Evolutionary conservation across 2,797 vertebrate genomes (phyloP), one percentile per base, ranked within the genome.

Genomic region (Smutsia gigantea): DNA sequence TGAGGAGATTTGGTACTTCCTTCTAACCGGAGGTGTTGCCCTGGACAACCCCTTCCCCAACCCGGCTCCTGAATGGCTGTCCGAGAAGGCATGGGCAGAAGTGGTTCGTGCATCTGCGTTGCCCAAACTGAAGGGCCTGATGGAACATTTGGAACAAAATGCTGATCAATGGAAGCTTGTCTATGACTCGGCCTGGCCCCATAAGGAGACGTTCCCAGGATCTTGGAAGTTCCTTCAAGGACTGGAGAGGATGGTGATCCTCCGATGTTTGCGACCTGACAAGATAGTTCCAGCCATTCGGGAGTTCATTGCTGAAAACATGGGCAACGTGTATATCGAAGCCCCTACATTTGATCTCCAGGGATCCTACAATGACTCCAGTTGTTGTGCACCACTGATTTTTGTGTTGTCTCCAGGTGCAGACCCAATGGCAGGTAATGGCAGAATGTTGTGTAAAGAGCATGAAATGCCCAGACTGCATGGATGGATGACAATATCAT

Each of bases 341-440:
- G 99, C 99, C 0, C 99, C 99, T 0, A 99, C 99, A 0, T 99
- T 99, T 96, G 99, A 99, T 97, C 98, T 99, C 83, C 99, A 98
- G n/a, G 99, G 98, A 85, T 99, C 99, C 97, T 99, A 99, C 98
- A 98, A 93, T 46, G 99, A 99, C 98, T 99, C 99, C 71, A 99
- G 98, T 95, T 99, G 99, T 96, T 99, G 99, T 97, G 98, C 98
- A 4, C 99, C 99, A 27, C 98, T 99, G 96, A 99, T 99, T 97
- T 99, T 99, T 63, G 97, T 99, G 77, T 98, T 99, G 68, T 99
- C 99, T 31, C 99, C 99, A 12, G 99, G 99, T 42, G 99, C 99
- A 86, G 99, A 99, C 97, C 99, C 99, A 63, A 99, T 99, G 97
- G 99, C 99, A 99, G 99, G 99, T 99, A 97, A 99, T 97, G 84